phyloP scores from a whole-genome alignment of 2,888 invertebrate genomes.

The Tortricodes alternella region DNA sequence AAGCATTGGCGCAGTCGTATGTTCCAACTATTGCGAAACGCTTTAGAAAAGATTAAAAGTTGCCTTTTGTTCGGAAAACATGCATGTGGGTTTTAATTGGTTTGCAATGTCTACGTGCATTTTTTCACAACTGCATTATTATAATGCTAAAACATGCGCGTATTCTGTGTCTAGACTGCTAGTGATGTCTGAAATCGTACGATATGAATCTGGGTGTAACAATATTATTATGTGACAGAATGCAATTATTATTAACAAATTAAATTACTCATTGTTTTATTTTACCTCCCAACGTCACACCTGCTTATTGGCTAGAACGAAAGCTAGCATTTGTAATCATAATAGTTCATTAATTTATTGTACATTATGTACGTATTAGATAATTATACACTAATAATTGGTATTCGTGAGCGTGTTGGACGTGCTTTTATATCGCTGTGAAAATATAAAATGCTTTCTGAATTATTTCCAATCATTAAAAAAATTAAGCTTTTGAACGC shows the following conservation, averaged over 20 bases:
- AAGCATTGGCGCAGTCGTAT: background rate
- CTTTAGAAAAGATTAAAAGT: constrained; percentile 1
- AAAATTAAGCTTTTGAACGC: too few species aligned
- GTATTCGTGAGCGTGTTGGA: too few species aligned
- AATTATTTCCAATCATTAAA: too few species aligned
- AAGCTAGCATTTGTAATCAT: background rate
- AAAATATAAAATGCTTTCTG: too few species aligned
- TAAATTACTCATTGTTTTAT: constrained; percentile 24
- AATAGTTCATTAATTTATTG: too few species aligned
- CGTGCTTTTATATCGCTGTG: too few species aligned
- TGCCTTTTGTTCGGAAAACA: constrained; percentile 10
- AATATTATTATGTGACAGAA: constrained; percentile 73
- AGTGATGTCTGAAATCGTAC: constrained; percentile 62
- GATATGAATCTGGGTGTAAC: constrained; percentile 73
- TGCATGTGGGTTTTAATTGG: constrained; percentile 17
- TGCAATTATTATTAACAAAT: constrained; percentile 73
- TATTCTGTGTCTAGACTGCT: constrained; percentile 62
- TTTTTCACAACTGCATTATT: too few species aligned
- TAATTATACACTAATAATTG: too few species aligned
- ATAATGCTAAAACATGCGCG: constrained; percentile 35
- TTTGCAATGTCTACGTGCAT: constrained; percentile 16
- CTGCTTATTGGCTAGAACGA: background rate
- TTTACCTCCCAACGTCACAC: background rate
- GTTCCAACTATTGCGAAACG: background rate
- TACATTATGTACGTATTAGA: too few species aligned